Conservation (phyloP, 1,140 invertebrate species). For the Drosophila sechellia region DNA sequence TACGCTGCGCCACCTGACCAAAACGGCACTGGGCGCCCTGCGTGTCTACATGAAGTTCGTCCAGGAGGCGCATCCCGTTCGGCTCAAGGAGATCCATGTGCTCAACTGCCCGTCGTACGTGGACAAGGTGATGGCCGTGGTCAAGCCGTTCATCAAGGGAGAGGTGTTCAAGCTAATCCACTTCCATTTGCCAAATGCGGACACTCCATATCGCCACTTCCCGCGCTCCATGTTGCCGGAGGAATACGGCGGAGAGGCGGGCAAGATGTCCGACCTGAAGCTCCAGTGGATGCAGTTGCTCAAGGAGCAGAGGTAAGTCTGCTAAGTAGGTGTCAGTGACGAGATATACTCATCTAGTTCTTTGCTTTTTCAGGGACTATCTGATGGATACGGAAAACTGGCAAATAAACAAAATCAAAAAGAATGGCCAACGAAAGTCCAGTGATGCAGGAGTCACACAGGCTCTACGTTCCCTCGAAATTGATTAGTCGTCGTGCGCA, state of each 20-base stretch:
- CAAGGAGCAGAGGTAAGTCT: constrained; percentile 66
- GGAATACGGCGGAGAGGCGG: constrained; percentile 88
- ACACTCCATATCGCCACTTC: constrained; percentile 87
- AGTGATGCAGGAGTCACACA: constrained; percentile 25
- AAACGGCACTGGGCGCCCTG: constrained; percentile 87
- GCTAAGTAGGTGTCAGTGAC: no score
- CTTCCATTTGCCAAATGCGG: constrained; percentile 87
- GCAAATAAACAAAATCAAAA: constrained; percentile 70
- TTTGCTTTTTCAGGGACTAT: constrained; percentile 43
- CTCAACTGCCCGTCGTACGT: constrained; percentile 88
- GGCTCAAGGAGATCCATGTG: constrained; percentile 90
- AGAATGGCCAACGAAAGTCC: constrained; percentile 15
- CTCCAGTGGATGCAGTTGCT: constrained; percentile 85
- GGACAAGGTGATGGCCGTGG: constrained; percentile 87
- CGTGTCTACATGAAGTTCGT: constrained; percentile 89
- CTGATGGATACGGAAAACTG: constrained; percentile 66
- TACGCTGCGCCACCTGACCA: constrained; percentile 87
- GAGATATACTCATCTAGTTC: background rate
- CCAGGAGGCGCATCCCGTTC: constrained; percentile 91
- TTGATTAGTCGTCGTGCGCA: constrained; percentile 55
- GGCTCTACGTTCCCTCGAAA: constrained; percentile 66
- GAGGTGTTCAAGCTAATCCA: constrained; percentile 86
- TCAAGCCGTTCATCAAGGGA: constrained; percentile 88
- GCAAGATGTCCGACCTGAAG: constrained; percentile 86
- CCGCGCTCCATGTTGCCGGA: constrained; percentile 87